phyloP scores from a whole-genome alignment of 1,140 invertebrate genomes.

The Spodoptera frugiperda region DNA sequence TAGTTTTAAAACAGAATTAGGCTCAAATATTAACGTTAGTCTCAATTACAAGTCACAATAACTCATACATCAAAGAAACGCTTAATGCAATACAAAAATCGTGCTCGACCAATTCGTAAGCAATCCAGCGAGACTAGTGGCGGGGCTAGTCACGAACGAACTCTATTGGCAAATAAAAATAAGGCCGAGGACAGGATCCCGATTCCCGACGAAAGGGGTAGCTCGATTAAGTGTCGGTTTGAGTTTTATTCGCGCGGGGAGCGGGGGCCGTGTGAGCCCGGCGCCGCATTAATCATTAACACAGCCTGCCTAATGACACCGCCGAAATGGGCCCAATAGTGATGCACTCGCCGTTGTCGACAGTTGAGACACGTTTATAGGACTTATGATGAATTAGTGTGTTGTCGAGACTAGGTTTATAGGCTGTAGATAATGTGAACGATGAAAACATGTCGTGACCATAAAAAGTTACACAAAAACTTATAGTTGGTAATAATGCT shows the following conservation, averaged over 20 bases:
- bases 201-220: conserved; percentile 80
- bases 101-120: conserved; percentile 62
- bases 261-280: conserved; percentile 73
- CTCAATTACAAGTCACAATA: conserved; percentile 22
- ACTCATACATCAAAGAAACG: conserved; percentile 41
- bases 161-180: conserved; percentile 73
- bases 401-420: neutral
- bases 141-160: conserved; percentile 62
- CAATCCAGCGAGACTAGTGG: conserved; percentile 59
- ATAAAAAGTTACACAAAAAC: too few relatives aligned
- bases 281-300: conserved; percentile 86
- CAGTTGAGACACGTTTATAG: conserved; percentile 43
- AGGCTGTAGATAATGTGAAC: neutral
- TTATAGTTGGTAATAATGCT: too few relatives aligned
- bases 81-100: conserved; percentile 63
- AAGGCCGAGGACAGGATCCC: conserved; percentile 66
- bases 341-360: conserved; percentile 70
- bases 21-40: conserved; percentile 4
- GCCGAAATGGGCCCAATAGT: conserved; percentile 79
- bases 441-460: neutral
- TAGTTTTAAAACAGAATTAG: conserved; percentile 14
- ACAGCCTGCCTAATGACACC: conserved; percentile 84
- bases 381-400: neutral
- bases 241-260: conserved; percentile 78
- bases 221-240: conserved; percentile 82